These are phyloP conservation scores for Tapirus terrestris DNA, from an alignment of 2,113 vertebrate genomes.

Conservation along the genomic window DNA sequence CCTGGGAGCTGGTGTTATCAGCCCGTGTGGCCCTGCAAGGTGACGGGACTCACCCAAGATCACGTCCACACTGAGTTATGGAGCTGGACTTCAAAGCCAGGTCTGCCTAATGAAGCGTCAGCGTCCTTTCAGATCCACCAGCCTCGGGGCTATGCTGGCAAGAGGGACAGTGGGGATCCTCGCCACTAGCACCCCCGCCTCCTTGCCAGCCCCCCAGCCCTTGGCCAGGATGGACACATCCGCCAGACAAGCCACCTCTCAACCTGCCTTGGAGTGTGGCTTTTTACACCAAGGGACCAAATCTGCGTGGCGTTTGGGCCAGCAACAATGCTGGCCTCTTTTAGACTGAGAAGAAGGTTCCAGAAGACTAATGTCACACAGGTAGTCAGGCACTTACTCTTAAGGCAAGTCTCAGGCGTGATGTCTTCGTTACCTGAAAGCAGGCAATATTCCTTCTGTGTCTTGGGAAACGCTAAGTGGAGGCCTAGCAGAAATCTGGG, in stretches of 20 bases:
- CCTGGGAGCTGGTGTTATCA: no score
- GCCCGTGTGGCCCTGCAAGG: background rate
- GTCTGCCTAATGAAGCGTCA: fast-evolving
- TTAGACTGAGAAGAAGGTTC: background rate
- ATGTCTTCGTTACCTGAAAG: background rate
- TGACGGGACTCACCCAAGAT: no score
- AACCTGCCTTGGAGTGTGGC: background rate
- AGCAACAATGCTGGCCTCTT: background rate
- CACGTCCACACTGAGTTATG: fast-evolving
- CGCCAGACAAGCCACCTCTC: background rate
- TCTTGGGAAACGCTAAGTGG: background rate
- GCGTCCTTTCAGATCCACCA: background rate
- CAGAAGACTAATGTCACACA: background rate
- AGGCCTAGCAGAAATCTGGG: background rate
- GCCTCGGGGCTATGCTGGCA: background rate
- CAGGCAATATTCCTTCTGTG: background rate
- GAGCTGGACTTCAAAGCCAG: background rate
- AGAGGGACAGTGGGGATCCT: background rate
- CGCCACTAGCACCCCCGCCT: background rate
- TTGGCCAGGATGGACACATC: background rate
- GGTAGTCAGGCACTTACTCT: background rate
- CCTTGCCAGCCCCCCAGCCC: fast-evolving
- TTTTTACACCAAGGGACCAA: no score
- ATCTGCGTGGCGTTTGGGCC: background rate
- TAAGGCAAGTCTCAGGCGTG: background rate